These are phyloP conservation scores for Hapalemur alaotrensis DNA, from an alignment of 2,797 vertebrate species.

Conservation along the genomic window DNA sequence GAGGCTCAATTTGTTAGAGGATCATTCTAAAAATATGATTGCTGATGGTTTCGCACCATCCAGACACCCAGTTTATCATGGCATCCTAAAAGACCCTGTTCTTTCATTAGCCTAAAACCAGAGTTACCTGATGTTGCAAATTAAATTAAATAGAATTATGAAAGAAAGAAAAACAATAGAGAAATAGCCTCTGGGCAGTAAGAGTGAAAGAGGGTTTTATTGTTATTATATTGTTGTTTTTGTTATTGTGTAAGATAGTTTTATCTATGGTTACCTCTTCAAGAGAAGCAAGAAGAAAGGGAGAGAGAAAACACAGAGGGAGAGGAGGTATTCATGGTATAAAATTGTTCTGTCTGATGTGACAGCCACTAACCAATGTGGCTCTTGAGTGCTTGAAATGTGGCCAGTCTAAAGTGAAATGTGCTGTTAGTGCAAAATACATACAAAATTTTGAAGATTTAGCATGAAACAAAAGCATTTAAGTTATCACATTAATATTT, in stretches of 20 bases:
- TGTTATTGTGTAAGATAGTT: not conserved
- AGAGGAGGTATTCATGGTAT: not conserved
- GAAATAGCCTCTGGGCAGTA: not conserved
- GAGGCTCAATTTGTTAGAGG: not conserved
- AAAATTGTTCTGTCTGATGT: not conserved
- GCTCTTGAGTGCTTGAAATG: not conserved
- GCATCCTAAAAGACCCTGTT: not conserved
- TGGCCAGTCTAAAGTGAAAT: not conserved
- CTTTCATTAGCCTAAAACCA: not conserved
- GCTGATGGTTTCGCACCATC: not conserved
- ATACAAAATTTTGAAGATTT: not conserved
- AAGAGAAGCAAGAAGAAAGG: not conserved
- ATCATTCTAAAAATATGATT: not conserved
- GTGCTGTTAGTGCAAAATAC: not conserved
- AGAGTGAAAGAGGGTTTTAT: not conserved
- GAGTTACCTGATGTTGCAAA: not conserved
- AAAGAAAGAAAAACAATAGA: not conserved
- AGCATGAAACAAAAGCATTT: not conserved
- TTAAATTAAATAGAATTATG: not conserved
- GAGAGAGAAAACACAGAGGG: not conserved
- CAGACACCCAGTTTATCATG: not conserved
- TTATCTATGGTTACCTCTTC: not conserved
- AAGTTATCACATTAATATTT: not conserved
- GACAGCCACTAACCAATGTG: not conserved
- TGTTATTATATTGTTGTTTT: not conserved